Conservation (phyloP, 1,140 invertebrate genomes). For the Lanistes nyassanus region DNA sequence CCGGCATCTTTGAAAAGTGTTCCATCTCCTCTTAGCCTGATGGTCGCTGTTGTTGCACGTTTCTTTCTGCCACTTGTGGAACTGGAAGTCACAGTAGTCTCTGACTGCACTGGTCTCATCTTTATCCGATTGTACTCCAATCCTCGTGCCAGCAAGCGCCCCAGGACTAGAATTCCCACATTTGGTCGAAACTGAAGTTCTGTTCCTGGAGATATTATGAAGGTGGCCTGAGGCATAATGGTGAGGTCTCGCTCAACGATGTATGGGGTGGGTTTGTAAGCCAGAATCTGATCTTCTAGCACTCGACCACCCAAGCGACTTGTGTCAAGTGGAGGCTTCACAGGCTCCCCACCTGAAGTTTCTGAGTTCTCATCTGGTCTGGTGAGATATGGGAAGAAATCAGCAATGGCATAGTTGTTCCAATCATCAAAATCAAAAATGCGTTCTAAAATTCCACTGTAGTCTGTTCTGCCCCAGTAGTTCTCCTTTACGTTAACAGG, state of each 20-base stretch:
- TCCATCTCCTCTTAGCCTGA: constrained; percentile 42
- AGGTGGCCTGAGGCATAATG: constrained; percentile 88
- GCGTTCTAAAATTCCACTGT: constrained; percentile 78
- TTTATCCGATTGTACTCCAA: constrained; percentile 75
- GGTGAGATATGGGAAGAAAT: constrained; percentile 86
- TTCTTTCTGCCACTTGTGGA: constrained; percentile 21
- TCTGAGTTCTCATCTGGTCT: constrained; percentile 52
- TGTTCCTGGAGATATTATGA: constrained; percentile 91
- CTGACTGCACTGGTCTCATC: constrained; percentile 41
- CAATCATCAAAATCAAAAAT: constrained; percentile 99
- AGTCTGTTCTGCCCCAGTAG: constrained; percentile 88
- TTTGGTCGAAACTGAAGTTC: constrained; percentile 94
- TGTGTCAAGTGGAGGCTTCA: constrained; percentile 52
- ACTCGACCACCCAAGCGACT: constrained; percentile 84
- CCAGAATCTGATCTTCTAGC: constrained; percentile 77
- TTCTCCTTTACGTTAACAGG: constrained; percentile 90
- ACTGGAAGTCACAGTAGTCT: neutral
- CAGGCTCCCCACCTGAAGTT: constrained; percentile 67
- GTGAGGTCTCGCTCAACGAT: constrained; percentile 91
- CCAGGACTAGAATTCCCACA: constrained; percentile 95
- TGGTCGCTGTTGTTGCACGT: constrained; percentile 13
- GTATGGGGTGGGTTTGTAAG: constrained; percentile 79
- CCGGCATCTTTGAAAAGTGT: constrained; percentile 67
- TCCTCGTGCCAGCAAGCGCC: constrained; percentile 88
- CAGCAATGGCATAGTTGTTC: constrained; percentile 96